Evolutionary conservation across 2,797 vertebrate genomes (phyloP).

Genomic region (Pseudopleuronectes americanus): DNA sequence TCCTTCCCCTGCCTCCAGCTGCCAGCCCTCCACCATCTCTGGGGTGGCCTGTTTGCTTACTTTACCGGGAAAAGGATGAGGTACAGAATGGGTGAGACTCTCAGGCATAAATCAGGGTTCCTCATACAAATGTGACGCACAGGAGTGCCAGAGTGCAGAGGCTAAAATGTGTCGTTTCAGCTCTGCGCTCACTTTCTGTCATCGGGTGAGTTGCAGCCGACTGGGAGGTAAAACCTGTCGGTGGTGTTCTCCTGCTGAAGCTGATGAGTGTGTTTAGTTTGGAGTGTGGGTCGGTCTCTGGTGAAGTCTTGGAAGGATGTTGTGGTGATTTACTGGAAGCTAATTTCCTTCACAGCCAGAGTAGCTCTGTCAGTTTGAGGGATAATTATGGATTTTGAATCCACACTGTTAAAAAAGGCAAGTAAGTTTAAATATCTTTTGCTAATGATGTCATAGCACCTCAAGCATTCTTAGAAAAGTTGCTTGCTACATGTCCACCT

Average conservation of each 20-base stretch:
- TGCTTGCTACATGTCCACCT: slow-evolving; percentile 1
- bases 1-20: slow-evolving; percentile 51
- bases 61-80: slow-evolving; percentile 51
- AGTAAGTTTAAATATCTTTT: slow-evolving; percentile 16
- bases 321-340: slow-evolving; percentile 11
- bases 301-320: background rate
- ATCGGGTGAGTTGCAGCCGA: slow-evolving; percentile 19
- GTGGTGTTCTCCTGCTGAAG: background rate
- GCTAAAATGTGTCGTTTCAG: slow-evolving; percentile 41
- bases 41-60: slow-evolving; percentile 72
- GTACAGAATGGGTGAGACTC: slow-evolving; percentile 36
- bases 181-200: slow-evolving; percentile 29
- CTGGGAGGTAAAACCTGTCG: slow-evolving; percentile 17
- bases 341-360: slow-evolving; percentile 4
- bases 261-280: slow-evolving; percentile 23
- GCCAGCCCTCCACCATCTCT: slow-evolving; percentile 42
- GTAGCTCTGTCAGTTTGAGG: too few relatives aligned
- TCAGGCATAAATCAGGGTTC: slow-evolving; percentile 54
- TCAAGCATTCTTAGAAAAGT: slow-evolving; percentile 38
- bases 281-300: background rate
- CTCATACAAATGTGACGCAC: slow-evolving; percentile 48
- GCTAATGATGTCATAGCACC: slow-evolving; percentile 39
- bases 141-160: slow-evolving; percentile 26
- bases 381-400: slow-evolving; percentile 16
- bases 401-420: slow-evolving; percentile 12